phyloP scores from a whole-genome alignment of 2,113 vertebrate genomes.

The Stegostoma tigrinum region DNA sequence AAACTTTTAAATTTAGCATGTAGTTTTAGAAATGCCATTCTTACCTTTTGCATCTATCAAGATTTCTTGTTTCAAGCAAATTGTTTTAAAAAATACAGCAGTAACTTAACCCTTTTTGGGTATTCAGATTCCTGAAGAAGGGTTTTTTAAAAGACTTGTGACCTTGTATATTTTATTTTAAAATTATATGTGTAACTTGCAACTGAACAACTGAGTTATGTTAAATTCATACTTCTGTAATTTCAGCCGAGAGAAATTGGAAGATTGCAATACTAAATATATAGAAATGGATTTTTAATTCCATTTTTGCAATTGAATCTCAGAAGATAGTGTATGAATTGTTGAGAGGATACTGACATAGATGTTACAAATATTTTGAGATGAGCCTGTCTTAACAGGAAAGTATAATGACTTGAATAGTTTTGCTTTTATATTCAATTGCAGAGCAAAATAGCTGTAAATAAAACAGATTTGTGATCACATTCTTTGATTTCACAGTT shows the following conservation, averaged over 20 bases:
- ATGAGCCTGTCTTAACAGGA: not conserved
- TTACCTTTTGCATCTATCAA: not conserved
- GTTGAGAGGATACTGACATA: not conserved
- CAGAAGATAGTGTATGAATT: not conserved
- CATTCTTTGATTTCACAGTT: not conserved
- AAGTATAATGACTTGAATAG: not conserved
- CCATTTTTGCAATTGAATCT: not conserved
- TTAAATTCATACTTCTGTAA: not conserved
- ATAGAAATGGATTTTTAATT: not conserved
- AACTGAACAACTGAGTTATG: not conserved
- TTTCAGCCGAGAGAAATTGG: not conserved
- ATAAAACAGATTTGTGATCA: not conserved
- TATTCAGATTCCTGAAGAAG: not conserved
- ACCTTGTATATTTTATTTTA: not conserved
- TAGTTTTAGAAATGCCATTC: not conserved
- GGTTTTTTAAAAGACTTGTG: not conserved
- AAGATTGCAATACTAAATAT: not conserved
- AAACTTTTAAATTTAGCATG: not conserved
- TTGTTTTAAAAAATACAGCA: not conserved
- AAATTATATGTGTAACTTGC: not conserved
- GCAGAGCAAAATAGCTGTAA: not conserved
- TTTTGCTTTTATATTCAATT: conserved; percentile 4
- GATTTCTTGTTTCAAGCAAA: not conserved
- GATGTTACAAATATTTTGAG: not conserved
- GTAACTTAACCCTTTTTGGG: not conserved